These are phyloP conservation scores for Cygnus buccinator DNA, from an alignment of 2,113 vertebrate genomes.

Conservation along the genomic window DNA sequence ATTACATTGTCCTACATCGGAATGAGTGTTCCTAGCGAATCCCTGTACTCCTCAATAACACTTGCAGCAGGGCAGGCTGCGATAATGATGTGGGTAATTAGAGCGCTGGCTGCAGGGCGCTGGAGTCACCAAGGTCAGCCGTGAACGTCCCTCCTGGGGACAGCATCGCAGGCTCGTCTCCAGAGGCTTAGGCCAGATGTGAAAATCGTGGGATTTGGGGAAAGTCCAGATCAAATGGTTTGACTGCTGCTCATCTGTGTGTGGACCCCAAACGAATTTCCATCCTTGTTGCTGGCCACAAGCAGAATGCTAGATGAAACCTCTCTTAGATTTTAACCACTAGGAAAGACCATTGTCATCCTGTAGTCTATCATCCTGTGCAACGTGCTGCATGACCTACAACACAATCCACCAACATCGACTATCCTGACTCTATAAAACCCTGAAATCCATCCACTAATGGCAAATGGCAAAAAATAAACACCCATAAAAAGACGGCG, in stretches of 20 bases:
- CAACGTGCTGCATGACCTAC: background rate
- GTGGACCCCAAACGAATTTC: background rate
- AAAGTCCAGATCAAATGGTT: background rate
- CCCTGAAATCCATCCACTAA: background rate
- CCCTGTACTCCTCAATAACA: background rate
- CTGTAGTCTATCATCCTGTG: background rate
- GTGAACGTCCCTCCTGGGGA: background rate
- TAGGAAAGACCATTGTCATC: background rate
- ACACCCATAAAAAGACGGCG: background rate
- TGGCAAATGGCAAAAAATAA: background rate
- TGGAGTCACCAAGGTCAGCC: background rate
- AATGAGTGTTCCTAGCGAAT: background rate
- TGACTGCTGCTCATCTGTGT: background rate
- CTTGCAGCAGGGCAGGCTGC: constrained; percentile 7
- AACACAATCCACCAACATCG: background rate
- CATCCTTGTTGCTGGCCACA: background rate
- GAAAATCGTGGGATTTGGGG: background rate
- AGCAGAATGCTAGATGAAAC: background rate
- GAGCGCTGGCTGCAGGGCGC: background rate
- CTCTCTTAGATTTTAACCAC: background rate
- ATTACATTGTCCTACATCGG: constrained; percentile 16
- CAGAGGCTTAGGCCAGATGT: background rate
- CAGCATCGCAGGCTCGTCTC: background rate
- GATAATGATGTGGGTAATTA: constrained; percentile 38
- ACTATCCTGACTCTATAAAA: background rate